Conservation (phyloP, 2,888 invertebrate species). For the Microplitis manilae region DNA sequence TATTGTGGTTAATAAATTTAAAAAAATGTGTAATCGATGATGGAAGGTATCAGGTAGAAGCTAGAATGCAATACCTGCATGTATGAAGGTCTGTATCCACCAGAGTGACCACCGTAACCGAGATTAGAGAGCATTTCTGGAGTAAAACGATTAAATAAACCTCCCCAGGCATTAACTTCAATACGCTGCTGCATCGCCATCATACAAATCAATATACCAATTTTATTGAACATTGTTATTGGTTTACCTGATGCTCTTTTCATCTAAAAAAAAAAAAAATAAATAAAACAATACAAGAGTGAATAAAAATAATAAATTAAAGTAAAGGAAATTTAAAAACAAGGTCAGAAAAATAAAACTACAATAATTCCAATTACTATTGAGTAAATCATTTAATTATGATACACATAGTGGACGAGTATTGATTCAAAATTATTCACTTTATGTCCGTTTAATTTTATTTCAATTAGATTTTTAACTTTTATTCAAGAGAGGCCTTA, state of each 20-base stretch:
- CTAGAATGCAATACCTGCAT: conserved; percentile 71
- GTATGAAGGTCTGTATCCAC: conserved; percentile 68
- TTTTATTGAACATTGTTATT: conserved; percentile 36
- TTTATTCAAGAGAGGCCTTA: too few species aligned
- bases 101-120: conserved; percentile 81
- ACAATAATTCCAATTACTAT: neutral
- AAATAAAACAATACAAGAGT: neutral
- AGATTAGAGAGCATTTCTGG: conserved; percentile 88
- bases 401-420: neutral
- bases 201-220: conserved; percentile 55
- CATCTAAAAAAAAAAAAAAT: neutral
- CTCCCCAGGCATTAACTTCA: conserved; percentile 80
- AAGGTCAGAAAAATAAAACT: neutral
- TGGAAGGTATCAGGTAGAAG: conserved; percentile 45
- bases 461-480: too few species aligned
- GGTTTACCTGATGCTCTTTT: neutral
- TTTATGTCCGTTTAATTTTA: neutral
- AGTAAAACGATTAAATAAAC: conserved; percentile 88
- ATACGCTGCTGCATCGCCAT: conserved; percentile 60
- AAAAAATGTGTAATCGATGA: neutral
- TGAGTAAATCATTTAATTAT: neutral
- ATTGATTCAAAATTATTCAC: neutral
- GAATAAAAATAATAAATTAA: neutral
- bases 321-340: neutral
- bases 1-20: neutral